A percentile compares a stretch with the other conserved stretches of the same genome.
phyloP scores from a whole-genome alignment of 1,140 invertebrate genomes.

The Ladona fulva region DNA sequence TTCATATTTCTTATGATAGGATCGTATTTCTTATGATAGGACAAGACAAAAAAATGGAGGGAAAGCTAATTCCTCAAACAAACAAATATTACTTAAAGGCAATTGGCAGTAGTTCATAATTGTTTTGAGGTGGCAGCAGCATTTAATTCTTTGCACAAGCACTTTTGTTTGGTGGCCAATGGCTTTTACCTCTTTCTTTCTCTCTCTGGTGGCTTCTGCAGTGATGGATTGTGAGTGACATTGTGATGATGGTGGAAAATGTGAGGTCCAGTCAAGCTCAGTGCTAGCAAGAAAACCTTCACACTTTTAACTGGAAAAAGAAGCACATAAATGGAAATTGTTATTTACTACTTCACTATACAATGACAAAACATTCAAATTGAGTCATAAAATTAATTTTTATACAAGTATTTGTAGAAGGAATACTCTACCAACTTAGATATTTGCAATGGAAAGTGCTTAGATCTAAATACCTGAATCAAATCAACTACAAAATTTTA shows the following conservation, averaged over 20 bases:
- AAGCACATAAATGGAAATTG: background rate
- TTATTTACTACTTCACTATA: too few relatives aligned
- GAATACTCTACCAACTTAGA: too few relatives aligned
- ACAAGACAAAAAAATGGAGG: background rate
- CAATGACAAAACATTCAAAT: too few relatives aligned
- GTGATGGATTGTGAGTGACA: background rate
- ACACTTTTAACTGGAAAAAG: background rate
- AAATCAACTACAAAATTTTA: too few relatives aligned
- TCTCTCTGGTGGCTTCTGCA: background rate
- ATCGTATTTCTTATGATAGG: background rate
- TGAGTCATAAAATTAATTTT: too few relatives aligned
- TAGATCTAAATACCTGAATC: too few relatives aligned
- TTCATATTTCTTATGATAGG: background rate
- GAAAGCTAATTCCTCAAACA: background rate
- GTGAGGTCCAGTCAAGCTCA: background rate
- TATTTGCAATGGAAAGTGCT: too few relatives aligned
- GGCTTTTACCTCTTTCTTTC: background rate
- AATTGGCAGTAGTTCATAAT: constrained; percentile 10
- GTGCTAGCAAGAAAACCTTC: background rate
- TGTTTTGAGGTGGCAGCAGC: constrained; percentile 2
- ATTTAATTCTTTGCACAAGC: background rate
- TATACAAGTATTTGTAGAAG: too few relatives aligned
- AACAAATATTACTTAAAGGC: background rate
- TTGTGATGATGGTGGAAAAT: background rate
- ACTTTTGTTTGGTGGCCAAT: background rate